Conservation (phyloP, 2,888 invertebrate genomes). For the Orchesella flavescens region DNA sequence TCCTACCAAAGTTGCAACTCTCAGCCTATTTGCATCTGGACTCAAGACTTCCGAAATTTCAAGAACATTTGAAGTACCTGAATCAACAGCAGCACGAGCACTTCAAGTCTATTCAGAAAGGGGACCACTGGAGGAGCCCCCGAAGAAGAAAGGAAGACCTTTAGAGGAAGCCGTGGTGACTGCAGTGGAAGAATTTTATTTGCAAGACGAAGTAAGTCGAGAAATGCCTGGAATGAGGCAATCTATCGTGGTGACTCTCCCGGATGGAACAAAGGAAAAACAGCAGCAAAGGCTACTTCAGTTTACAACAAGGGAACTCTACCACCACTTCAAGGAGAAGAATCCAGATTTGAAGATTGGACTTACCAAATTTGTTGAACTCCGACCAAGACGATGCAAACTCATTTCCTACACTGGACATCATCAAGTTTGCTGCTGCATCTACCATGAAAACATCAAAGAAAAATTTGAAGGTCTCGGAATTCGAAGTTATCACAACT, state of each 20-base stretch:
- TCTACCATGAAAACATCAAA: slow-evolving; percentile 3
- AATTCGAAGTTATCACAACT: background rate
- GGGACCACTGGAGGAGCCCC: background rate
- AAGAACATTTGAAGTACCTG: too few relatives aligned
- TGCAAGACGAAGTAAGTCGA: background rate
- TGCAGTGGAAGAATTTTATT: background rate
- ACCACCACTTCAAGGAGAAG: background rate
- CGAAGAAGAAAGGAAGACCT: background rate
- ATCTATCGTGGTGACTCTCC: background rate
- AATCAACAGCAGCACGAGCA: too few relatives aligned
- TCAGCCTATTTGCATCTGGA: too few relatives aligned
- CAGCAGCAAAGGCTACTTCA: background rate
- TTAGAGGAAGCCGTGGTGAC: background rate
- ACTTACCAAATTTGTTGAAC: background rate
- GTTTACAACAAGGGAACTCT: background rate
- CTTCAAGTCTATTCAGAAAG: background rate
- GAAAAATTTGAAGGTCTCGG: slow-evolving; percentile 1
- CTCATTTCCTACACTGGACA: background rate
- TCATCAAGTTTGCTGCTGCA: slow-evolving; percentile 1
- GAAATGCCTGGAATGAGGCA: background rate
- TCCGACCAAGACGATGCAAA: slow-evolving; percentile 4
- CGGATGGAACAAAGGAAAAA: background rate
- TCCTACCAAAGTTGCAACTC: too few relatives aligned
- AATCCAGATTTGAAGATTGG: slow-evolving; percentile 4
- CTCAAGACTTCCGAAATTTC: too few relatives aligned